Conservation (phyloP, 2,113 vertebrate species). For the Anas platyrhynchos region DNA sequence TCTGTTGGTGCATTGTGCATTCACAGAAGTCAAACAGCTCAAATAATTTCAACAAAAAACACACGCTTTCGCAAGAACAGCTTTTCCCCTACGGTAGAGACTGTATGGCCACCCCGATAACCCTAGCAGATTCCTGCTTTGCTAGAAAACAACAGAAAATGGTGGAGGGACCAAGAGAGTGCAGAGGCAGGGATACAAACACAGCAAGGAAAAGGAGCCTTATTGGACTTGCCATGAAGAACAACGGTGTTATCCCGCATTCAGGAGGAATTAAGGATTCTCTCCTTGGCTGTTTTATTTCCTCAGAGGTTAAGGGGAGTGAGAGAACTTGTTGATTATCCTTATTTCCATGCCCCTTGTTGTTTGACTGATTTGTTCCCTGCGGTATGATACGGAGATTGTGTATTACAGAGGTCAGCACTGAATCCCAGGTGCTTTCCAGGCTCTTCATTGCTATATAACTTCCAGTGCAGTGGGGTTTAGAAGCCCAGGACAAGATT, state of each 20-base stretch:
- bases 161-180: not conserved
- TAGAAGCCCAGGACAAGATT: not conserved
- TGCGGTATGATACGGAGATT: not conserved
- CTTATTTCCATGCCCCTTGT: not conserved
- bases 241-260: rapidly evolving
- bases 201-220: not conserved
- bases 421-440: not conserved
- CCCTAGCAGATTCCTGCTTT: not conserved
- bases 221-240: not conserved
- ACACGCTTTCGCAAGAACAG: not conserved
- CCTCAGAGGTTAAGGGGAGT: not conserved
- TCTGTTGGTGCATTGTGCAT: rapidly evolving
- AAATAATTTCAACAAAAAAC: no score
- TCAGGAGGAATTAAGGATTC: not conserved
- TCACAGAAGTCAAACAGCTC: not conserved
- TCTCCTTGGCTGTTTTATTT: not conserved
- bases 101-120: rapidly evolving
- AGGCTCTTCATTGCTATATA: not conserved
- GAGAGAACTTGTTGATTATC: not conserved
- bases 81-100: no score
- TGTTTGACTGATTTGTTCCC: not conserved
- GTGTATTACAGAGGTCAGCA: not conserved
- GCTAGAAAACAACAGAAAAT: rapidly evolving
- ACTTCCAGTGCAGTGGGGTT: not conserved
- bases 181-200: not conserved